Evolutionary conservation across 2,113 vertebrate species (phyloP).

Genomic region (Caracal caracal): DNA sequence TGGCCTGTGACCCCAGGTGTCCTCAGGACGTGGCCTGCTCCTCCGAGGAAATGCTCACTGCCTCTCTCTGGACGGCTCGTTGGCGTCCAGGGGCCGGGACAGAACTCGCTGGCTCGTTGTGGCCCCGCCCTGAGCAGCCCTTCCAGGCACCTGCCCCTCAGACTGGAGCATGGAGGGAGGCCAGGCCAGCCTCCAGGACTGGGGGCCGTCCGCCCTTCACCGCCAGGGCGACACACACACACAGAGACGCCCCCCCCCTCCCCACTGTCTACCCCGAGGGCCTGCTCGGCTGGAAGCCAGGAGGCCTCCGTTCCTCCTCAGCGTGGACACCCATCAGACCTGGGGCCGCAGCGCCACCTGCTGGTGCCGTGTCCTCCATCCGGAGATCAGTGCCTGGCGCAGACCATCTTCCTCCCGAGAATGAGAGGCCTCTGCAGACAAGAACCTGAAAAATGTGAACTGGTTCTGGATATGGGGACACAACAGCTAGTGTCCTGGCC

Average conservation of each 20-base stretch:
- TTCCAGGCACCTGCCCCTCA: not conserved
- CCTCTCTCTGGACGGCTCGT: too few species aligned
- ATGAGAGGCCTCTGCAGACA: not conserved
- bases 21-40: not conserved
- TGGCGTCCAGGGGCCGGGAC: not conserved
- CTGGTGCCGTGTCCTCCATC: fast-evolving
- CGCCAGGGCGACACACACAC: not conserved
- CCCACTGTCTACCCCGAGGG: not conserved
- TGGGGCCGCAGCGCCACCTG: not conserved
- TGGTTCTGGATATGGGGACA: not conserved
- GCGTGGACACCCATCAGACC: not conserved
- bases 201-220: fast-evolving
- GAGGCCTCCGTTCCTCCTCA: not conserved
- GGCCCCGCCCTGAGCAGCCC: not conserved
- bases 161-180: not conserved
- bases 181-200: not conserved
- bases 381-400: too few species aligned
- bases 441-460: not conserved
- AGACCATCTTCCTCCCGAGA: not conserved
- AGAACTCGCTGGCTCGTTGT: fast-evolving
- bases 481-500: not conserved
- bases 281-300: too few species aligned
- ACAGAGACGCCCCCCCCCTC: too few species aligned
- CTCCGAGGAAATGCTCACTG: not conserved
- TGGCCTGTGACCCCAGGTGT: not conserved